A percentile compares a stretch with the other conserved stretches of the same genome.
phyloP scores from a whole-genome alignment of 2,888 invertebrate genomes.

The Dorcus parallelipipedus region DNA sequence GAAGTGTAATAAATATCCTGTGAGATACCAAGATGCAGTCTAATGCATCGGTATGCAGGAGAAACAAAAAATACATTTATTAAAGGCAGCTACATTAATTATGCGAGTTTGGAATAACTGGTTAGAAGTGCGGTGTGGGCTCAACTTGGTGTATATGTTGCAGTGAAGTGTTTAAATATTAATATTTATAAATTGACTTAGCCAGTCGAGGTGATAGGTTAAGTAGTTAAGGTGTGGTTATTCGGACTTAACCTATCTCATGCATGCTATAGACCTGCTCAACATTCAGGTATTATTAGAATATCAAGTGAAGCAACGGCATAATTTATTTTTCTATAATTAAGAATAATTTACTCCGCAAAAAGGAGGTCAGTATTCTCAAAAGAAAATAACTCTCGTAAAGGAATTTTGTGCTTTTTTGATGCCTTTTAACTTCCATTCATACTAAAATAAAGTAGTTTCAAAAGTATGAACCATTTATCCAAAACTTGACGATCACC shows the following conservation, averaged over 20 bases:
- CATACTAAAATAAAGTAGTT: no score
- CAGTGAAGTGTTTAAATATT: slow-evolving; percentile 44
- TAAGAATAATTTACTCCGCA: no score
- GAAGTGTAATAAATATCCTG: no score
- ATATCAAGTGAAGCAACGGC: slow-evolving; percentile 21
- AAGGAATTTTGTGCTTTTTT: no score
- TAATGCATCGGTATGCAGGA: slow-evolving; percentile 13
- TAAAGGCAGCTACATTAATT: slow-evolving; percentile 33
- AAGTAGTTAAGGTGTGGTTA: slow-evolving; percentile 45
- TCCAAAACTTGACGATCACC: no score
- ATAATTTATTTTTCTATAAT: no score
- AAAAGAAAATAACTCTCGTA: no score
- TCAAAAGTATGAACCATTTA: no score
- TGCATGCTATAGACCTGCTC: slow-evolving; percentile 4
- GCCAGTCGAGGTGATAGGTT: slow-evolving; percentile 45
- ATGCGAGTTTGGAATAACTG: slow-evolving; percentile 30
- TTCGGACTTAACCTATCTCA: slow-evolving; percentile 32
- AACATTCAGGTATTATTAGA: slow-evolving; percentile 23
- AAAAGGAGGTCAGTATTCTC: no score
- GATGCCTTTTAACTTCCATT: no score
- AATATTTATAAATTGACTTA: slow-evolving; percentile 48
- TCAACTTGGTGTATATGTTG: slow-evolving; percentile 33
- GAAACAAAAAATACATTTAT: slow-evolving; percentile 25
- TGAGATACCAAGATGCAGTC: no score
- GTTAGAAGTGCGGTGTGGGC: slow-evolving; percentile 28